A percentile compares a stretch with the other conserved stretches of the same genome.
Conservation (phyloP, 1,140 invertebrate genomes). For the Aricia agestis region DNA sequence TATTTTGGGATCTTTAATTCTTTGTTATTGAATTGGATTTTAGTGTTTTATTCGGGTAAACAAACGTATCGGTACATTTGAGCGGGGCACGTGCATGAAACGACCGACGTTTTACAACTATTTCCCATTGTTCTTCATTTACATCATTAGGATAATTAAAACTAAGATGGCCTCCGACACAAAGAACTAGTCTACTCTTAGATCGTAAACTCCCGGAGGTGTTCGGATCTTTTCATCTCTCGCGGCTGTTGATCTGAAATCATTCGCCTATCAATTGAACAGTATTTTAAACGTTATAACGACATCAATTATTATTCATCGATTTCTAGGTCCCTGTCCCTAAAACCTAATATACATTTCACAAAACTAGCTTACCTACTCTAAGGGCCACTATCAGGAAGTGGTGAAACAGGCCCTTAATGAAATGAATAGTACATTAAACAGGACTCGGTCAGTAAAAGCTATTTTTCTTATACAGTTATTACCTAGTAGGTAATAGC, state of each 20-base stretch:
- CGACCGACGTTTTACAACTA: conserved; percentile 46
- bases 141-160: conserved; percentile 57
- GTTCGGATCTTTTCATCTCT: conserved; percentile 69
- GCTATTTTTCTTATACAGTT: no score
- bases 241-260: conserved; percentile 40
- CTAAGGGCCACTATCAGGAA: no score
- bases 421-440: no score
- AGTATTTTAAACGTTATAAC: no score
- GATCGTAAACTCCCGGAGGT: conserved; percentile 71
- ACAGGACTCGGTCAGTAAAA: no score
- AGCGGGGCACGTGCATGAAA: conserved; percentile 61
- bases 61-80: conserved; percentile 66
- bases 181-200: conserved; percentile 49
- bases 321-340: no score
- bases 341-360: no score
- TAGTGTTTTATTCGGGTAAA: conserved; percentile 76
- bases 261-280: conserved; percentile 5
- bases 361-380: no score
- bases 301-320: no score
- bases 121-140: conserved; percentile 45
- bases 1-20: conserved; percentile 76
- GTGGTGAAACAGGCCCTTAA: no score
- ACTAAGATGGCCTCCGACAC: conserved; percentile 38
- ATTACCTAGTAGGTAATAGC: no score
- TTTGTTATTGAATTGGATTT: conserved; percentile 76